phyloP scores from a whole-genome alignment of 2,797 vertebrate genomes.

The Benthosema pterotum region DNA sequence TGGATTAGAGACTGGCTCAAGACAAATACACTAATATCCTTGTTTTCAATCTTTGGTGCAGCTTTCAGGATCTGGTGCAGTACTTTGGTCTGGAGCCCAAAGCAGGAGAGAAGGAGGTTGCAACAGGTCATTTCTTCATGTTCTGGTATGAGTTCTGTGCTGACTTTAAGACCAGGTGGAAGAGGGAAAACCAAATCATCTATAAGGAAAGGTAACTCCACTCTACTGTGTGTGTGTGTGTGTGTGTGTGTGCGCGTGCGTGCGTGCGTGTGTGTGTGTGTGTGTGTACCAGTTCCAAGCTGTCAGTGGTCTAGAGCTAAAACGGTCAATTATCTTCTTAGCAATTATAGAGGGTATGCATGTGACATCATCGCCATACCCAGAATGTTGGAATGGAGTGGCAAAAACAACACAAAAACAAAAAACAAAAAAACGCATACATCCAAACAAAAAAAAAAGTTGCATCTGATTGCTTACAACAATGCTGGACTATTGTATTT shows the following conservation, averaged over 20 bases:
- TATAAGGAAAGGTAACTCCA: conserved; percentile 90
- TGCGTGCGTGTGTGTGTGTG: background rate
- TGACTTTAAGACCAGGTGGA: conserved; percentile 95
- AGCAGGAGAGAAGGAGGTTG: conserved; percentile 87
- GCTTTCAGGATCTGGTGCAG: conserved; percentile 88
- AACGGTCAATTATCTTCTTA: too few species aligned
- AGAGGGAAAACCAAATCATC: conserved; percentile 92
- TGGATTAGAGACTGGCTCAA: too few species aligned
- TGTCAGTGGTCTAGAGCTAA: too few species aligned
- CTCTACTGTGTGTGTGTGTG: background rate
- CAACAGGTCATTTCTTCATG: conserved; percentile 86
- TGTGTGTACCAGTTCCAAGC: background rate
- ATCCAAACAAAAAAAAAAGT: too few species aligned
- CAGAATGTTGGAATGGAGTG: too few species aligned
- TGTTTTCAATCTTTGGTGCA: conserved; percentile 47
- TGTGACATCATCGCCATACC: too few species aligned
- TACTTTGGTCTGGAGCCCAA: conserved; percentile 92
- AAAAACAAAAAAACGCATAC: too few species aligned
- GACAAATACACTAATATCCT: background rate
- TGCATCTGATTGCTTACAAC: too few species aligned
- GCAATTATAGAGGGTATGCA: too few species aligned
- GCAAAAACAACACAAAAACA: too few species aligned
- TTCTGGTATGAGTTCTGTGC: conserved; percentile 97
- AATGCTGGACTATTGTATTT: too few species aligned
- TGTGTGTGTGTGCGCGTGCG: background rate